Conservation (phyloP, 23 tunicate genomes). For the Corella eumyota region DNA sequence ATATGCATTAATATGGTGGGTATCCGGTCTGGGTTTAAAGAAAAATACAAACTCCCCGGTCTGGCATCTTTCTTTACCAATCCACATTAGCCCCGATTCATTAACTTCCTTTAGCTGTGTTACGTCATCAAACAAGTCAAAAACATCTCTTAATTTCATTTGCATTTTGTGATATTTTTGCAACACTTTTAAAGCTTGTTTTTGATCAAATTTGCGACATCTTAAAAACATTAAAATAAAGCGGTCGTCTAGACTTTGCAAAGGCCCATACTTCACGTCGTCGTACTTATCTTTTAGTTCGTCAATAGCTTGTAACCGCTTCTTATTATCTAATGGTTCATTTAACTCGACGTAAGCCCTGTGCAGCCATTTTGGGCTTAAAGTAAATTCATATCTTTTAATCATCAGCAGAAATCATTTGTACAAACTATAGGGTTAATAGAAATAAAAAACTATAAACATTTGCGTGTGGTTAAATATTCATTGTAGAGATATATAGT, state of each 20-base stretch:
- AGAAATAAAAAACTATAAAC: no score
- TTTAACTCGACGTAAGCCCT: conserved; percentile 49
- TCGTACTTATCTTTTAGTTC: conserved; percentile 16
- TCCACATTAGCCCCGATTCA: conserved; percentile 20
- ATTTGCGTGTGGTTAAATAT: no score
- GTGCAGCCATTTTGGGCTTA: conserved; percentile 26
- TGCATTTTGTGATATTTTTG: conserved; percentile 43
- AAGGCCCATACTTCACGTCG: conserved; percentile 13
- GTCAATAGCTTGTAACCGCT: conserved; percentile 48
- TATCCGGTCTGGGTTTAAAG: conserved; percentile 21
- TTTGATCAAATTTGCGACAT: conserved; percentile 56
- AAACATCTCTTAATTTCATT: conserved; percentile 25
- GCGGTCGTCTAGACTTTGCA: conserved; percentile 35
- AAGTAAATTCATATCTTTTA: conserved; percentile 28
- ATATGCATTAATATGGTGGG: conserved; percentile 6
- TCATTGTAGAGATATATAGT: no score
- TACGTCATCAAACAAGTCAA: conserved; percentile 25
- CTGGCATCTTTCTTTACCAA: conserved; percentile 16
- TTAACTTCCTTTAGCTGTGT: conserved; percentile 13
- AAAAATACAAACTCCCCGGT: conserved; percentile 29
- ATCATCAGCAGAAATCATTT: no score
- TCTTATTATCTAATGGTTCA: conserved; percentile 47
- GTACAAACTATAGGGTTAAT: no score
- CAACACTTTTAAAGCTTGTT: conserved; percentile 46
- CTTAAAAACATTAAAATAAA: conserved; percentile 45